A percentile compares a stretch with the other conserved stretches of the same genome.
These are phyloP conservation scores for Drosophila ananassae DNA, from an alignment of 1,140 invertebrate species.

Conservation along the genomic window DNA sequence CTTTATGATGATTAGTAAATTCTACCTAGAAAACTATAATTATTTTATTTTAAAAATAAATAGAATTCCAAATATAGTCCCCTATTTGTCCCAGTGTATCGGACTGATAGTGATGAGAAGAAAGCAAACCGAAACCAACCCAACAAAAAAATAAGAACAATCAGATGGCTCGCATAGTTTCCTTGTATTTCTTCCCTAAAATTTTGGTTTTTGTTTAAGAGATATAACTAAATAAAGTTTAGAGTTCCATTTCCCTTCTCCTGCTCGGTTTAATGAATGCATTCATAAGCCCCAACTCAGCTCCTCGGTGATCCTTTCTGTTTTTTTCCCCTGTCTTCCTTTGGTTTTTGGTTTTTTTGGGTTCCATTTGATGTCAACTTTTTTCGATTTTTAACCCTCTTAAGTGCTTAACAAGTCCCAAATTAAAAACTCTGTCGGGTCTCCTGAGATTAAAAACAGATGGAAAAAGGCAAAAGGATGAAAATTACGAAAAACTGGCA, in stretches of 20 bases:
- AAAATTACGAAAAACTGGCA: constrained; percentile 56
- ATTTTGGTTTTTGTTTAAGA: constrained; percentile 64
- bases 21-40: not conserved
- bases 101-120: constrained; percentile 61
- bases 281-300: constrained; percentile 58
- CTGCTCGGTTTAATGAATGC: constrained; percentile 47
- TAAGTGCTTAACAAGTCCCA: constrained; percentile 78
- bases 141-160: constrained; percentile 31
- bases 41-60: too few species aligned
- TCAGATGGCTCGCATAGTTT: constrained; percentile 45
- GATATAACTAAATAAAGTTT: constrained; percentile 76
- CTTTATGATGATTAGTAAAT: not conserved
- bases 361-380: constrained; percentile 58
- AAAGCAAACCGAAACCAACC: constrained; percentile 8
- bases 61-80: not conserved
- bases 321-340: constrained; percentile 2
- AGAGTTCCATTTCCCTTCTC: constrained; percentile 10
- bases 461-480: constrained; percentile 31
- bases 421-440: constrained; percentile 68
- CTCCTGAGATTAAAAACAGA: constrained; percentile 66
- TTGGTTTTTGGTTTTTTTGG: constrained; percentile 4
- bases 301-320: constrained; percentile 52
- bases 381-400: constrained; percentile 79
- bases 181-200: constrained; percentile 7
- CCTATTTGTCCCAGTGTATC: constrained; percentile 7